Percentiles rank a stretch among this genome's conserved stretches.
Conservation (phyloP, 2,113 vertebrate species). For the Litocranius walleri region DNA sequence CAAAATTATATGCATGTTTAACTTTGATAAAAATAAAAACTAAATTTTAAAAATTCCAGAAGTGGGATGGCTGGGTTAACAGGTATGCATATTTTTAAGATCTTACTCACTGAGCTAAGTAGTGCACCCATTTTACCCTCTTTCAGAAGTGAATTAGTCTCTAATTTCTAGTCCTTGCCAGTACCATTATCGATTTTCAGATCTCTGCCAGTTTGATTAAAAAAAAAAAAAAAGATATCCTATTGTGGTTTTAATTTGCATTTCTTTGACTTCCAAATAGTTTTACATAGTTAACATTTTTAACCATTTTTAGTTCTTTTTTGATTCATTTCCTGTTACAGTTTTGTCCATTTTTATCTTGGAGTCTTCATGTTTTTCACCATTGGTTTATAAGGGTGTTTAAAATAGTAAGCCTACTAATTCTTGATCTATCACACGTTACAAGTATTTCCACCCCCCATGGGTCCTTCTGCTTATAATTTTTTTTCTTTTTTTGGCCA, state of each 20-base stretch:
- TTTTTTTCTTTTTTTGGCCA: not conserved
- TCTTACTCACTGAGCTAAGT: not conserved
- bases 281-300: slow-evolving; percentile 29
- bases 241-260: slow-evolving; percentile 12
- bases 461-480: slow-evolving; percentile 13
- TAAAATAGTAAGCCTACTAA: slow-evolving; percentile 28
- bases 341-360: slow-evolving; percentile 39
- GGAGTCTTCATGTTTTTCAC: slow-evolving; percentile 15
- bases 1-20: not conserved
- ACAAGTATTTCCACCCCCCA: not conserved
- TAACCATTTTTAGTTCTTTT: slow-evolving; percentile 30
- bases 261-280: slow-evolving; percentile 20
- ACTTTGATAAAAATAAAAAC: slow-evolving; percentile 17
- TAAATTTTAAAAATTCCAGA: not conserved
- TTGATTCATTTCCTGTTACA: slow-evolving; percentile 28
- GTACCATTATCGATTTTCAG: not conserved
- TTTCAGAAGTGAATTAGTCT: not conserved
- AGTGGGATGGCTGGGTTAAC: not conserved
- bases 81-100: not conserved
- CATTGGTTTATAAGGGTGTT: slow-evolving; percentile 9
- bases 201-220: not conserved
- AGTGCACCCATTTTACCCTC: too few relatives aligned
- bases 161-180: not conserved
- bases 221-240: not conserved
- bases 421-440: not conserved